Base-by-base conservation (phyloP, 2,888 invertebrate species). In the Lepidocyrtoides sp. region DNA sequence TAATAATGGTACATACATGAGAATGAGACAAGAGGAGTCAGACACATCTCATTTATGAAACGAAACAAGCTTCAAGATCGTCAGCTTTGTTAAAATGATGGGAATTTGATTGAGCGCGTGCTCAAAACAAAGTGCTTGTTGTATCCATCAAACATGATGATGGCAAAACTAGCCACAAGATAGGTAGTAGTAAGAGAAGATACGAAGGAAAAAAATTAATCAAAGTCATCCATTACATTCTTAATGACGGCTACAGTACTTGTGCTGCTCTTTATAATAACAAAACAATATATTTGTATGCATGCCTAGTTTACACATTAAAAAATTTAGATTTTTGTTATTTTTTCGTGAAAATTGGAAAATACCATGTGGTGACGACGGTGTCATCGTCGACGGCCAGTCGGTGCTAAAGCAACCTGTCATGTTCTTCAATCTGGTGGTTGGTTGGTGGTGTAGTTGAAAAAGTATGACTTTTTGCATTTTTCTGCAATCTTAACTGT, bases 141-240 rank as follows among this genome's bases (percentile, higher is more conserved):
- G 12, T 17, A 17, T 26, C 10, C 60, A 17, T 26, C 5, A 60
- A 26, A 54, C 12, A 60, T 26, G 60, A 60, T 60, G 60, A 60
- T n/a, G n/a, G n/a, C n/a, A n/a, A n/a, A n/a, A n/a, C n/a, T n/a
- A n/a, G n/a, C n/a, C n/a, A n/a, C n/a, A n/a, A n/a, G n/a, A n/a
- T n/a, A n/a, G n/a, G n/a, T n/a, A n/a, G n/a, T n/a, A 63, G 63
- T 32, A 4, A 32, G 29, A n/a, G 32, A 66, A 8, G 29, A 29
- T n/a, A n/a, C n/a, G n/a, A n/a, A n/a, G n/a, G 26, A 36, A 69
- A 69, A 69, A 69, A 69, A 69, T 69, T 69, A 69, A 69, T 69
- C 66, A 69, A 69, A 69, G 66, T 69, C 66, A 32, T 69, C 66
- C 36, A 69, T 69, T 69, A 32, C 66, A 36, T 69, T 69, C 12